A percentile compares a stretch with the other conserved stretches of the same genome.
Evolutionary conservation across 1,140 invertebrate genomes (phyloP).

Genomic region (Calliphora vicina): DNA sequence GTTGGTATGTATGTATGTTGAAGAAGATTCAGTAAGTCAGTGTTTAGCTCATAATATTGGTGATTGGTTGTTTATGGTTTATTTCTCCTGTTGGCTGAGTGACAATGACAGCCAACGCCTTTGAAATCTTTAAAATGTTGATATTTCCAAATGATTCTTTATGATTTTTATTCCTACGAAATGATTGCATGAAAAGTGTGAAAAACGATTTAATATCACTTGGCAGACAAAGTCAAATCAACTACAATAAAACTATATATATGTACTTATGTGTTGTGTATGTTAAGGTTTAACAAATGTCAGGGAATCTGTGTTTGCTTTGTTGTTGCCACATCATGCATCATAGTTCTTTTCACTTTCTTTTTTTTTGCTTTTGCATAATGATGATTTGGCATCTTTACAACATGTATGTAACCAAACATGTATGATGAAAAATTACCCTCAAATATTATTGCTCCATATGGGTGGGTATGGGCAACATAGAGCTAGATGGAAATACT

Average conservation of each 20-base stretch:
- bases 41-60: not conserved
- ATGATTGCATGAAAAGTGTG: not conserved
- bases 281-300: not conserved
- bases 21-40: not conserved
- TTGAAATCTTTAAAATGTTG: constrained; percentile 7
- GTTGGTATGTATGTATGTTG: not conserved
- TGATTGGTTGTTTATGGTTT: not conserved
- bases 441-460: constrained; percentile 24
- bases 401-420: not conserved
- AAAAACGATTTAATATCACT: constrained; percentile 29
- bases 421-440: constrained; percentile 29
- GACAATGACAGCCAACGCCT: constrained; percentile 26
- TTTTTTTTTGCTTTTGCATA: not conserved
- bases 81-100: constrained; percentile 11
- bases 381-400: constrained; percentile 1
- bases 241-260: not conserved
- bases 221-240: constrained; percentile 20
- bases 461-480: not conserved
- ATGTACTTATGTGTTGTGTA: too few relatives aligned
- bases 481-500: not conserved
- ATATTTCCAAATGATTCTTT: constrained; percentile 9
- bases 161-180: not conserved
- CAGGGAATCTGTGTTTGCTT: not conserved
- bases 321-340: not conserved
- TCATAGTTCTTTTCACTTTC: not conserved